Conservation (phyloP, 2,797 vertebrate genomes). For the Phalanger gymnotis region DNA sequence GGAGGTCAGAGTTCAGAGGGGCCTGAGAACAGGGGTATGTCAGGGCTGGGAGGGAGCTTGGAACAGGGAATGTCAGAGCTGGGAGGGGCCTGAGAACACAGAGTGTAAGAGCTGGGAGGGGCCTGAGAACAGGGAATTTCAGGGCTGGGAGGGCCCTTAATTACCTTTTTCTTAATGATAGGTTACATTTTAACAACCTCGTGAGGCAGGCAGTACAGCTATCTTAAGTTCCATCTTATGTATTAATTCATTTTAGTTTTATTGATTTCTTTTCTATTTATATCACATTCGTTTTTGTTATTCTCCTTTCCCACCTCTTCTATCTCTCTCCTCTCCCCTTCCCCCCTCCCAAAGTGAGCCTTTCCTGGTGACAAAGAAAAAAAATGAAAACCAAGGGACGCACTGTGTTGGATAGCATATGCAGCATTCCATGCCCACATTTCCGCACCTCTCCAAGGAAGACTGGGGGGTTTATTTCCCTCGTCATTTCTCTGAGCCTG, state of each 20-base stretch:
- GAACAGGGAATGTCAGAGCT: too few relatives aligned
- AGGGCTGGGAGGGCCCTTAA: not conserved
- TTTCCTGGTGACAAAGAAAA: not conserved
- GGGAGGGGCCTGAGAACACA: too few relatives aligned
- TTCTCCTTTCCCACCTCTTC: not conserved
- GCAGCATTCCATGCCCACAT: not conserved
- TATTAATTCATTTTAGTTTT: not conserved
- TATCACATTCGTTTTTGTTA: not conserved
- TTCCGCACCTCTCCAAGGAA: not conserved
- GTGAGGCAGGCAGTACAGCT: not conserved
- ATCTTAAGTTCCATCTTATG: not conserved
- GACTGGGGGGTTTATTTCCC: not conserved
- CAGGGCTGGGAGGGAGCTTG: too few relatives aligned
- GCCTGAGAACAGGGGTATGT: too few relatives aligned
- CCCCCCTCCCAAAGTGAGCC: not conserved
- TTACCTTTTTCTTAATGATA: not conserved
- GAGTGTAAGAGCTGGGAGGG: not conserved
- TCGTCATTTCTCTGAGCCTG: not conserved
- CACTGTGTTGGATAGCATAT: not conserved
- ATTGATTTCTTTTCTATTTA: not conserved
- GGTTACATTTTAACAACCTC: not conserved
- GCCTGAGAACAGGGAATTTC: too few relatives aligned
- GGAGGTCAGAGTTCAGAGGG: not conserved
- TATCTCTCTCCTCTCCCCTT: not conserved
- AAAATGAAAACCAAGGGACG: not conserved